Percentiles rank a stretch among this genome's conserved stretches.
These are phyloP conservation scores for Seriola dumerili DNA, from an alignment of 2,113 vertebrate species.

Conservation along the genomic window DNA sequence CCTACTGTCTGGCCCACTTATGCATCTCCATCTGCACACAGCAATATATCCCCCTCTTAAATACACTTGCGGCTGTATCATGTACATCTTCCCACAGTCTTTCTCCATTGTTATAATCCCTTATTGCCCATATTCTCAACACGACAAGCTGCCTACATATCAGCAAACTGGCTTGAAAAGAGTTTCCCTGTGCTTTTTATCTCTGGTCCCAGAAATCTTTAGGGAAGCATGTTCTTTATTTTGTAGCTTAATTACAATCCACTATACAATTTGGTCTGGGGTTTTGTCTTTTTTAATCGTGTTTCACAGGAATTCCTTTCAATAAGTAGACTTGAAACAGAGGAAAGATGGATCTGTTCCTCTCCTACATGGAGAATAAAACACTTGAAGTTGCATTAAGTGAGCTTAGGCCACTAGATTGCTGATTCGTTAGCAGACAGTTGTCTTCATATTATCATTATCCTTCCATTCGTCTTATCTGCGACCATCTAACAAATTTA, in stretches of 20 bases:
- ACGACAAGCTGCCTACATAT: constrained; percentile 45
- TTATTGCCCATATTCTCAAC: constrained; percentile 27
- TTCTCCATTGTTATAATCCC: constrained; percentile 48
- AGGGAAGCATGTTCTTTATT: constrained; percentile 27
- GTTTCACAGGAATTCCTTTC: constrained; percentile 19
- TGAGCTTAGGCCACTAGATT: background rate
- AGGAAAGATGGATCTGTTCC: background rate
- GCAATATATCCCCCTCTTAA: constrained; percentile 41
- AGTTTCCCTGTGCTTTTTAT: constrained; percentile 25
- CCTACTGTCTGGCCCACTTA: constrained; percentile 63
- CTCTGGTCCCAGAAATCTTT: constrained; percentile 33
- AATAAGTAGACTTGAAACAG: background rate
- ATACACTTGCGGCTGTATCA: constrained; percentile 45
- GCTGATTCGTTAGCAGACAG: background rate
- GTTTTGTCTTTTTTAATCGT: constrained; percentile 5
- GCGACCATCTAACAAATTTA: background rate
- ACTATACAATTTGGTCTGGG: background rate
- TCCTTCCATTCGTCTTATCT: background rate
- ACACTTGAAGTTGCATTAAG: constrained; percentile 14
- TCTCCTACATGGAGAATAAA: constrained; percentile 5
- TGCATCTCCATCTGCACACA: constrained; percentile 71
- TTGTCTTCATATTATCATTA: background rate
- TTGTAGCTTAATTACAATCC: constrained; percentile 39
- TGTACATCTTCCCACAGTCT: constrained; percentile 62
- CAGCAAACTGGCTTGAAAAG: constrained; percentile 29